A percentile compares a stretch with the other conserved stretches of the same genome.
Conservation (phyloP, 1,140 invertebrate species). For the Calephelis nemesis region DNA sequence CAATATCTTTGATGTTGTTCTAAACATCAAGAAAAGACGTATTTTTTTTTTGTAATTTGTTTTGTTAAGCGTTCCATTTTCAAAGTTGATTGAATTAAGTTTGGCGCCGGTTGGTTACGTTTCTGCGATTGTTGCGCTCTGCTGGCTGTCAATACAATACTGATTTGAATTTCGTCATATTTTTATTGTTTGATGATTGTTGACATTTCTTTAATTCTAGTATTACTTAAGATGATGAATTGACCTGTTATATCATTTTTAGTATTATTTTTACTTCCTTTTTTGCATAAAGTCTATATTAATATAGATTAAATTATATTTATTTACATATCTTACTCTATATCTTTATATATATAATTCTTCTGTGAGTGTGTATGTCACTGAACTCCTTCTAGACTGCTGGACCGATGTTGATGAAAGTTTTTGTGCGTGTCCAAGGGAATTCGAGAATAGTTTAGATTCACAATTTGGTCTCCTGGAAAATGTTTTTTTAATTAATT, state of each 20-base stretch:
- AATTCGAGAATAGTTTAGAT: no score
- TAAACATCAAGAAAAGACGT: no score
- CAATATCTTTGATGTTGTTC: no score
- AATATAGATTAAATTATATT: no score
- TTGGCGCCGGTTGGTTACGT: conserved; percentile 1
- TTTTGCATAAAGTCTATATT: not conserved
- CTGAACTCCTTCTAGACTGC: no score
- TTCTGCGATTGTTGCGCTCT: not conserved
- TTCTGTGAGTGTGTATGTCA: no score
- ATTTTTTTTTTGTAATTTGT: not conserved
- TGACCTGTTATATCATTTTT: not conserved
- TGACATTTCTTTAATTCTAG: conserved; percentile 2
- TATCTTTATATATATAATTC: no score
- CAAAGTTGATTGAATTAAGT: not conserved
- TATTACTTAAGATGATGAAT: conserved; percentile 13
- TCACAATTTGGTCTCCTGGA: no score
- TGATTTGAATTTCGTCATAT: conserved; percentile 5
- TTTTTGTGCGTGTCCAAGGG: no score
- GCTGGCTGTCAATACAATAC: not conserved
- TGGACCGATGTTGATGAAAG: no score
- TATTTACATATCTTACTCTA: no score
- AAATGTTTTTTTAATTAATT: no score
- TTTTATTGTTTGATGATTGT: not conserved
- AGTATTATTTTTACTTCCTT: not conserved
- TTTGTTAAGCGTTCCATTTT: not conserved